Base-by-base conservation (phyloP, 2,797 vertebrate genomes). In the Manis javanica region DNA sequence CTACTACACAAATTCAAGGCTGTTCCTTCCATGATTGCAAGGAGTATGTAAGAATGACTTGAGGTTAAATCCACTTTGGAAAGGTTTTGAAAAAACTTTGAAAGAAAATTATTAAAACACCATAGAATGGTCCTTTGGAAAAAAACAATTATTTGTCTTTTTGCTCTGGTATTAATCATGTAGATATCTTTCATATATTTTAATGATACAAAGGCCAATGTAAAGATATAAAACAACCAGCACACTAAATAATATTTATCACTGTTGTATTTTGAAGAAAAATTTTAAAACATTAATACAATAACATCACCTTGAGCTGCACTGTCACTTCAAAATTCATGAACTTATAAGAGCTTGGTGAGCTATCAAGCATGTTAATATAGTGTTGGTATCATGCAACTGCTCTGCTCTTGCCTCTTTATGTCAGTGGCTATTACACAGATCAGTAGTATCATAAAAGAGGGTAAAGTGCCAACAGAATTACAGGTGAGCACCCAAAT, bases 91-190 rank as follows among this genome's bases (percentile, higher is more conserved):
- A 68, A 46, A 55, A 87, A 19, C 39, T 49, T 16, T 92, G 49
- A 88, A 94, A 88, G n/a, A 90, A 96, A 95, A 92, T 74, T 91
- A 84, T 51, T 87, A 90, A 90, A 97, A 96, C 91, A 75, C 26
- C 37, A 95, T 37, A 46, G 94, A 57, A 85, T 8, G 2, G 3
- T 53, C 68, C 69, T 87, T 81, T 77, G 64, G 46, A 39, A 91
- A 96, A 81, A 90, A 90, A 39, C 19, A 75, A 42, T n/a, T 46
- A 83, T 79, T 82, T 92, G n/a, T 79, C 11, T 90, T 92, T 94
- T 66, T 85, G 11, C n/a, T 94, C 51, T 66, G 14, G 2, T 59
- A 81, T 39, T 79, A 83, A 26, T 69, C 90, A 87, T n/a, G 23
- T 31, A 63, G 7, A 2, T 77, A 71, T 23, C 15, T 93, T 92